Evolutionary conservation across 1,140 invertebrate species (phyloP), one percentile per base, ranked within the genome.

Genomic region (Scaptodrosophila lebanonensis): DNA sequence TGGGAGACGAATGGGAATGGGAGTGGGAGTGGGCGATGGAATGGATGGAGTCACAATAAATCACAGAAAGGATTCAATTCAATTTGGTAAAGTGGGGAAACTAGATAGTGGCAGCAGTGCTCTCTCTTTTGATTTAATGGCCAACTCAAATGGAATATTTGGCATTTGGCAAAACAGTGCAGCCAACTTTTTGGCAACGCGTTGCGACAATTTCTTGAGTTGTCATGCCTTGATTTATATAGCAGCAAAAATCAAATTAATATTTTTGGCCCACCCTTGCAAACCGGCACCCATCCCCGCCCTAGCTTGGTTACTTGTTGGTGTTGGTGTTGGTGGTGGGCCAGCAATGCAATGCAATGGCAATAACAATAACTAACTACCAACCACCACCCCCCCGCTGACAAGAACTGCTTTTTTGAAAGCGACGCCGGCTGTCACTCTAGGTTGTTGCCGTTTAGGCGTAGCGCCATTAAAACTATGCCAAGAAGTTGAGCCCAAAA

Each of bases 61-160:
- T 25, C 22, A 25, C 22, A 25, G 8, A 25, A 3, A 25, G 3
- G 8, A 4, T 25, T 25, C 22, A 8, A 25, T 49, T 73, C 66
- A 76, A 76, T 76, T 76, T 76, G 71, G 54, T 71, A 75, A 54
- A 75, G 71, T 75, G 71, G 71, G 70, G 32, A 17, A 52, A 17
- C 12, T 18, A 50, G 35, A 50, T n/a, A n/a, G n/a, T n/a, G n/a
- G n/a, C n/a, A 18, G 49, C 38, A 42, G n/a, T n/a, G n/a, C n/a
- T n/a, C n/a, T n/a, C n/a, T 25, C 8, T 25, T 25, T 4, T 25
- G 22, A 25, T 25, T 25, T 25, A 25, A 3, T 4, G 22, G 8
- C 25, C 18, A 16, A 11, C 42, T 13, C 2, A 29, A 35, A 16
- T 44, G 50, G 53, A n/a, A n/a, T n/a, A n/a, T n/a, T n/a, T n/a